Evolutionary conservation across 2,888 invertebrate genomes (phyloP), one percentile per base, ranked within the genome.

Genomic region (Protula sp.): DNA sequence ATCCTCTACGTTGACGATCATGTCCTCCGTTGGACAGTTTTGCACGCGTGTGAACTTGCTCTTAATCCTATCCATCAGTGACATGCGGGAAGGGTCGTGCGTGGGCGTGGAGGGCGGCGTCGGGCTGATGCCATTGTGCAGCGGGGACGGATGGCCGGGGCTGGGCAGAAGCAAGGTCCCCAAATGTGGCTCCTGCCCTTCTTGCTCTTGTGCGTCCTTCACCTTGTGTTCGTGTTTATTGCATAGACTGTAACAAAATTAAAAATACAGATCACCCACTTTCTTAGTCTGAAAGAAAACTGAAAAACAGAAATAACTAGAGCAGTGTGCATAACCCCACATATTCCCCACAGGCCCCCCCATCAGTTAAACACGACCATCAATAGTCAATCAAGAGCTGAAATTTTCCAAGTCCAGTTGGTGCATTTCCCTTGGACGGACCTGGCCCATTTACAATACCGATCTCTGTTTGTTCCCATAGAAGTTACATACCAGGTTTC

Each of bases 41-140:
- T 58, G 62, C 48, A 30, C 31, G 48, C 63, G 63, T 47, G 61
- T 65, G 51, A 69, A 69, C 57, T 70, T 70, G 47, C 69, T 70
- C 58, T 73, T 74, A 28, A 73, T 64, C 45, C 73, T 65, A 54
- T 72, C 73, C 58, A 72, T 70, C 47, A 75, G 69, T 1, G 72
- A 67, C 58, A 70, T 66, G 9, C 38, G 9, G 47, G n/a, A 14
- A 29, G 29, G 28, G n/a, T 38, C 52, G 50, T 22, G 45, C 26
- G 51, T 27, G 19, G 55, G 45, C 45, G 26, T 24, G 27, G 24
- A 28, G 29, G 30, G 28, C n/a, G 28, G 54, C 58, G 30, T 22
- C n/a, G n/a, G 38, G 24, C 52, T 58, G 45, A n/a, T n/a, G n/a
- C n/a, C n/a, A 19, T 38, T 9, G 38, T 38, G 38, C 9, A 38